These are phyloP conservation scores for Spermophilus dauricus DNA, from an alignment of 2,113 vertebrate species.

Conservation along the genomic window DNA sequence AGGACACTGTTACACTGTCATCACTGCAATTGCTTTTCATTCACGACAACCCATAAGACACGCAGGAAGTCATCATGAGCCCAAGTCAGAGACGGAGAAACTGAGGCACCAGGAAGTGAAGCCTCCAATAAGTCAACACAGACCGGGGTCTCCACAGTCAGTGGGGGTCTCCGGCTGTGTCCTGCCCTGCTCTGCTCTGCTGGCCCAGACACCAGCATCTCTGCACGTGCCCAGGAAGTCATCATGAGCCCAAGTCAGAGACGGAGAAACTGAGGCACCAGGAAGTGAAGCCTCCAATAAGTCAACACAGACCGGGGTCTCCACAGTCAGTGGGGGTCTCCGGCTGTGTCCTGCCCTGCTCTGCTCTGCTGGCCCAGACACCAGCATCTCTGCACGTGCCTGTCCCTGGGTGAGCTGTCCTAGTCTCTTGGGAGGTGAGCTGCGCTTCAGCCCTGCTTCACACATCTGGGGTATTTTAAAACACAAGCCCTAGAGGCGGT, in stretches of 20 bases:
- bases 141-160: too few relatives aligned
- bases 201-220: too few relatives aligned
- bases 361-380: too few relatives aligned
- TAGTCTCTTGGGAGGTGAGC: not conserved
- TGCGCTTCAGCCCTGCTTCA: not conserved
- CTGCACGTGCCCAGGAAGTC: too few relatives aligned
- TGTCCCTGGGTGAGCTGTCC: too few relatives aligned
- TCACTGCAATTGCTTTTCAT: not conserved
- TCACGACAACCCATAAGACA: not conserved
- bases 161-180: not conserved
- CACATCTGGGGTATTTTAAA: not conserved
- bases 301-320: too few relatives aligned
- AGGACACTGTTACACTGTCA: not conserved
- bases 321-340: too few relatives aligned
- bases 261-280: too few relatives aligned
- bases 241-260: too few relatives aligned
- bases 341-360: too few relatives aligned
- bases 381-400: too few relatives aligned
- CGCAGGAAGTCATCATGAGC: not conserved
- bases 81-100: not conserved
- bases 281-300: too few relatives aligned
- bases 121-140: not conserved
- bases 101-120: not conserved
- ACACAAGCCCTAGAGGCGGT: not conserved
- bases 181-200: not conserved